Evolutionary conservation across 2,113 vertebrate genomes (phyloP).

Genomic region (Tonatia bakeri): DNA sequence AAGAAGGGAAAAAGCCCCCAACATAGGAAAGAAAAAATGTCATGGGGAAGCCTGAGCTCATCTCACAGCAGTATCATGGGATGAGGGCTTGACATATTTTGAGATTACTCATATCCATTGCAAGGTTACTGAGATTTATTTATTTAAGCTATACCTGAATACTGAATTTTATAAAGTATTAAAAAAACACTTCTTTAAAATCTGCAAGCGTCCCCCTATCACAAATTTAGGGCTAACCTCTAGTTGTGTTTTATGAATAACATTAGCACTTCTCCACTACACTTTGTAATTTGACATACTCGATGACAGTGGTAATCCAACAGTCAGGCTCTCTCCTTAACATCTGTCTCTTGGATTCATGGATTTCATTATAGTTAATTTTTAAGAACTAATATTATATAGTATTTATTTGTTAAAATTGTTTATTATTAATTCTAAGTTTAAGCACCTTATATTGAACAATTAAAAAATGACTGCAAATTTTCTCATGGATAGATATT

Average conservation of each 20-base stretch:
- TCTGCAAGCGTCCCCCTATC: not conserved
- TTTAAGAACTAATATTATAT: not conserved
- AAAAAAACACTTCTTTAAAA: not conserved
- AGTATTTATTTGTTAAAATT: not conserved
- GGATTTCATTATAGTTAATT: not conserved
- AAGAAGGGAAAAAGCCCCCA: not conserved
- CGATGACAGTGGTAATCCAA: not conserved
- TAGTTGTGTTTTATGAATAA: not conserved
- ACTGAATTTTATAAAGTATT: not conserved
- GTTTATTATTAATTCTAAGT: not conserved
- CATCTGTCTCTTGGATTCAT: not conserved
- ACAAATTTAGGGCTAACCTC: not conserved
- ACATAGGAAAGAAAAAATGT: not conserved
- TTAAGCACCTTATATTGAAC: not conserved
- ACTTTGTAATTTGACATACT: not conserved
- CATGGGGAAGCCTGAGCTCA: too few species aligned
- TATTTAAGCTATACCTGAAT: not conserved
- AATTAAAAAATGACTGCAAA: not conserved
- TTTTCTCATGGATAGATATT: not conserved
- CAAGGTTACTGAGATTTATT: not conserved
- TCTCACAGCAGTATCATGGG: not conserved
- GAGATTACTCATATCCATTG: not conserved
- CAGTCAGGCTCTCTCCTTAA: not conserved
- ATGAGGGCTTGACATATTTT: not conserved
- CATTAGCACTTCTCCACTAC: not conserved